Evolutionary conservation across 1,140 invertebrate genomes (phyloP), one percentile per base, ranked within the genome.

Genomic region (Thrips palmi): DNA sequence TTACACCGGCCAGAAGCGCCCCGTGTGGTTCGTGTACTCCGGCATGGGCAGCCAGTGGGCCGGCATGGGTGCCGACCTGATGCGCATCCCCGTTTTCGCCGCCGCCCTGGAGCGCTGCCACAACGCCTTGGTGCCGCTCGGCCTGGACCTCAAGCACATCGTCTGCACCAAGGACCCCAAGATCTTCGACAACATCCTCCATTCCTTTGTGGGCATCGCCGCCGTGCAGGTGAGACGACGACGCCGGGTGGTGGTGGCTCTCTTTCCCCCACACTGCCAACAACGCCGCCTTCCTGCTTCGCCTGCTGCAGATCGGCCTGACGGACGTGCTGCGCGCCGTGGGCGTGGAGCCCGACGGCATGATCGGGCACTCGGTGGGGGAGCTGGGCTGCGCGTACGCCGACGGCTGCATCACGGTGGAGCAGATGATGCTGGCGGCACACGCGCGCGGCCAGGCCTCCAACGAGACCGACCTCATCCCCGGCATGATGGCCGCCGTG

Each of bases 341-440:
- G 41, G 77, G 74, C 12, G 65, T 93, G 18, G 67, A 77, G 40
- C 71, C 74, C 6, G 81, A 89, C 57, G 80, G 75, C 21, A 78
- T 89, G 36, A 72, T 92, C 52, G 86, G 72, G 4, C 84, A 89
- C 52, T 88, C 83, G 15, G 79, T 82, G 2, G 82, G 81, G 15
- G 81, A 85, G 58, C 54, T 84, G 21, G 84, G 80, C 3, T 89
- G 84, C 58, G 80, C 75, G 14, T 92, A 91, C 61, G 81, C 80
- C 25, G 85, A 91, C 59, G 81, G 78, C 2, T 78, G 75, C 42
- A 65, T 88, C 40, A 83, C 80, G 7, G 67, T 70, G 2, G 77
- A 87, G 51, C 74, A 91, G 59, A 79, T 81, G 57, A 71, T 91
- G 36, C 51, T 86, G 11, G 67, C 77, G 15, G 74, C 84, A 8